phyloP scores from a whole-genome alignment of 1,140 invertebrate species.

The Macrostomum lignano region DNA sequence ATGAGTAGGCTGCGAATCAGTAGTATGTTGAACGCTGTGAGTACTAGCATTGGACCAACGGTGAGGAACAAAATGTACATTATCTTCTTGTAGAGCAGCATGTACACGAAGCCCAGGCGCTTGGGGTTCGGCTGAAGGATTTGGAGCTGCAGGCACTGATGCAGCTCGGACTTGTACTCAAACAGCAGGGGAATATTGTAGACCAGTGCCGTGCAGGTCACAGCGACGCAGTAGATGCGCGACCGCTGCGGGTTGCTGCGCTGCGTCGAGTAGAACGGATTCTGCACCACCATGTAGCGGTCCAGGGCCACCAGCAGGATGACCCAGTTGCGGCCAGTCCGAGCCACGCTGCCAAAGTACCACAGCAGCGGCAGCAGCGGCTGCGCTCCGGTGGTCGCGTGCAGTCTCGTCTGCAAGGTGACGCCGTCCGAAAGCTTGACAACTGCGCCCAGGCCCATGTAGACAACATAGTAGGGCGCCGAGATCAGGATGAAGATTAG shows the following conservation, averaged over 20 bases:
- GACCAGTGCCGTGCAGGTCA: not conserved
- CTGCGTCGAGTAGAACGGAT: not conserved
- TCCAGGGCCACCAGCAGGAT: not conserved
- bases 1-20: not conserved
- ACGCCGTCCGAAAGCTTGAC: too few relatives aligned
- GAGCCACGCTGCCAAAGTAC: not conserved
- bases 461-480: too few relatives aligned
- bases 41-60: not conserved
- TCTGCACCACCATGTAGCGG: not conserved
- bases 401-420: too few relatives aligned
- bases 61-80: not conserved
- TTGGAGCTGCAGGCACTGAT: not conserved
- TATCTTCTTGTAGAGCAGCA: not conserved
- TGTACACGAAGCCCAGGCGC: too few relatives aligned
- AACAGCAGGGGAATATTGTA: slow-evolving; percentile 1
- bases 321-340: not conserved
- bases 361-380: not conserved
- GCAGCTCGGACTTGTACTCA: not conserved
- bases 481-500: too few relatives aligned
- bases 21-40: not conserved
- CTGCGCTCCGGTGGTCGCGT: too few relatives aligned
- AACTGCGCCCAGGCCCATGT: too few relatives aligned
- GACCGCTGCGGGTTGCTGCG: not conserved
- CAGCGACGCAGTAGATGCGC: not conserved
- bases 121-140: not conserved